phyloP scores from a whole-genome alignment of 2,113 vertebrate genomes.

The Trogon melanurus region DNA sequence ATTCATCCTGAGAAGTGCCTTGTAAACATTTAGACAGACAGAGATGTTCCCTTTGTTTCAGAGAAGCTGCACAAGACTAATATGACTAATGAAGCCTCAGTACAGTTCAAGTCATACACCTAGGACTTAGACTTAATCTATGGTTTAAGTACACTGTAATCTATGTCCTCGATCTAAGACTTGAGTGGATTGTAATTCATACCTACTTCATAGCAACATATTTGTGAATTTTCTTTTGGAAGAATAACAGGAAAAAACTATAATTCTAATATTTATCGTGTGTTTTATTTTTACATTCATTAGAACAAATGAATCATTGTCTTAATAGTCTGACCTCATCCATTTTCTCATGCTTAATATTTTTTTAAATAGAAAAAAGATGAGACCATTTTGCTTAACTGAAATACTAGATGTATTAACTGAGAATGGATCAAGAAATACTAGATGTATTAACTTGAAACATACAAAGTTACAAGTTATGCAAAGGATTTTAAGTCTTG shows the following conservation, averaged over 20 bases:
- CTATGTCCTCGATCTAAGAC: background rate
- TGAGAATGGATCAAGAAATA: background rate
- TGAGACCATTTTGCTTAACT: background rate
- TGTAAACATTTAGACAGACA: background rate
- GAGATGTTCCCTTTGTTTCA: background rate
- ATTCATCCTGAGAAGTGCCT: background rate
- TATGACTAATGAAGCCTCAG: background rate
- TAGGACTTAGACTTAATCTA: background rate
- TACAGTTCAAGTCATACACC: no score
- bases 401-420: background rate
- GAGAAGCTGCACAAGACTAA: background rate
- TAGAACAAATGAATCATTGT: background rate
- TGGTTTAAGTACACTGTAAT: background rate
- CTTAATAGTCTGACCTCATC: background rate
- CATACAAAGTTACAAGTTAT: background rate
- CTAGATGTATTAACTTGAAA: background rate
- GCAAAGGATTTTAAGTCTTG: background rate
- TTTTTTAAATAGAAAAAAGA: background rate
- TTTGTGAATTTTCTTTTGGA: background rate
- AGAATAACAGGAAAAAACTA: background rate
- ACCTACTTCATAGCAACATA: background rate
- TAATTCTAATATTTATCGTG: background rate
- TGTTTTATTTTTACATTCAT: background rate
- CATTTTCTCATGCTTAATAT: background rate
- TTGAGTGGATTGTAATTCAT: background rate